Evolutionary conservation across 2,888 invertebrate genomes (phyloP).

Genomic region (Drosophila borborema): DNA sequence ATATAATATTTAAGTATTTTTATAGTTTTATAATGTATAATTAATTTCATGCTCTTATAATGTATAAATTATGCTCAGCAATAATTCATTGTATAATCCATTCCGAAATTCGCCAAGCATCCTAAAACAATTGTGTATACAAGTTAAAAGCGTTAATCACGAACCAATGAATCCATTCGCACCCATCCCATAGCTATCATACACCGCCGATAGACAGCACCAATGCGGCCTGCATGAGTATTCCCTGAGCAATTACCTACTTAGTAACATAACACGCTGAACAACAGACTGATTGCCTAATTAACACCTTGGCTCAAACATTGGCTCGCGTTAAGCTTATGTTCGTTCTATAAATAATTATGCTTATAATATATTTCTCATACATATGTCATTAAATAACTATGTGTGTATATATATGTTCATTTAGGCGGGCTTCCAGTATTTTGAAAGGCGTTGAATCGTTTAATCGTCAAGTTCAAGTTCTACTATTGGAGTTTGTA

Average conservation of each 20-base stretch:
- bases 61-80: conserved; percentile 42
- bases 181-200: conserved; percentile 12
- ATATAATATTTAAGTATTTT: conserved; percentile 9
- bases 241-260: conserved; percentile 55
- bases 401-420: conserved; percentile 52
- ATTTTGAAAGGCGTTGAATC: conserved; percentile 48
- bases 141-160: conserved; percentile 32
- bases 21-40: conserved; percentile 33
- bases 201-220: conserved; percentile 14
- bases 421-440: conserved; percentile 59
- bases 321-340: conserved; percentile 49
- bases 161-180: conserved; percentile 35
- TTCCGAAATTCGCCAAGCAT: conserved; percentile 33
- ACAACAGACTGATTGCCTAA: conserved; percentile 16
- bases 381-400: conserved; percentile 26
- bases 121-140: conserved; percentile 35
- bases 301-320: conserved; percentile 21
- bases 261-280: conserved; percentile 38
- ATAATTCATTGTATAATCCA: conserved; percentile 48
- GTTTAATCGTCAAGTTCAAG: conserved; percentile 32
- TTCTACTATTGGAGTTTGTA: conserved; percentile 41
- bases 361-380: conserved; percentile 30
- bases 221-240: conserved; percentile 34
- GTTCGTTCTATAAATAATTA: conserved; percentile 17
- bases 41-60: conserved; percentile 24